Conservation (phyloP, 2,113 vertebrate genomes). For the Formicarius rufipectus region DNA sequence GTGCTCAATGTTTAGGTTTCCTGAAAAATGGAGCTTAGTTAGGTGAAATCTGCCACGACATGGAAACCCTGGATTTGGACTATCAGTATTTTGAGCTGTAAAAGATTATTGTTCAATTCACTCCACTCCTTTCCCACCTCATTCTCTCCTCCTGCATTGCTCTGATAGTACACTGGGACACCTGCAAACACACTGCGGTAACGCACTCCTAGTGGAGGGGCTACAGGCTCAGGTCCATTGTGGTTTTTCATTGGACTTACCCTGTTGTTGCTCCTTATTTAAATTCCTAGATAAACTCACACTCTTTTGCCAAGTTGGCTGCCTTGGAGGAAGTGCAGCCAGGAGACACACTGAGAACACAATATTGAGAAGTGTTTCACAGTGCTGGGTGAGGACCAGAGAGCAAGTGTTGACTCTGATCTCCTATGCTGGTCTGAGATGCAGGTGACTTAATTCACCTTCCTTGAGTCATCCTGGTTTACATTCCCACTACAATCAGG, state of each 20-base stretch:
- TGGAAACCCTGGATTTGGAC: not conserved
- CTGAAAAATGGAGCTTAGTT: not conserved
- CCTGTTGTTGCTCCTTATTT: not conserved
- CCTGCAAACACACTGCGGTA: not conserved
- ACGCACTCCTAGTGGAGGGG: not conserved
- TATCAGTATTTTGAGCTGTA: not conserved
- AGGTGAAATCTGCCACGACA: not conserved
- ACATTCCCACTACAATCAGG: not conserved
- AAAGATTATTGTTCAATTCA: not conserved
- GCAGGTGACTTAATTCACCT: not conserved
- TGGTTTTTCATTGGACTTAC: not conserved
- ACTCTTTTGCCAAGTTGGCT: not conserved
- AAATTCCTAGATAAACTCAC: not conserved
- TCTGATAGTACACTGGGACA: not conserved
- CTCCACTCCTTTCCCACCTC: not conserved
- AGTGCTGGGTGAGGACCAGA: not conserved
- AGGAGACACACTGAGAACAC: not conserved
- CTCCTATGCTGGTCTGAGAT: not conserved
- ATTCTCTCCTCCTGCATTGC: not conserved
- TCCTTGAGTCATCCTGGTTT: not conserved
- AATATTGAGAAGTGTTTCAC: not conserved
- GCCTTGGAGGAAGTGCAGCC: not conserved
- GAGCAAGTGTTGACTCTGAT: not conserved
- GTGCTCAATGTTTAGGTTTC: not conserved
- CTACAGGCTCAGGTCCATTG: not conserved